A percentile compares a stretch with the other conserved stretches of the same genome.
These are phyloP conservation scores for Sphyrna mokarran DNA, from an alignment of 2,113 vertebrate species.

Conservation along the genomic window DNA sequence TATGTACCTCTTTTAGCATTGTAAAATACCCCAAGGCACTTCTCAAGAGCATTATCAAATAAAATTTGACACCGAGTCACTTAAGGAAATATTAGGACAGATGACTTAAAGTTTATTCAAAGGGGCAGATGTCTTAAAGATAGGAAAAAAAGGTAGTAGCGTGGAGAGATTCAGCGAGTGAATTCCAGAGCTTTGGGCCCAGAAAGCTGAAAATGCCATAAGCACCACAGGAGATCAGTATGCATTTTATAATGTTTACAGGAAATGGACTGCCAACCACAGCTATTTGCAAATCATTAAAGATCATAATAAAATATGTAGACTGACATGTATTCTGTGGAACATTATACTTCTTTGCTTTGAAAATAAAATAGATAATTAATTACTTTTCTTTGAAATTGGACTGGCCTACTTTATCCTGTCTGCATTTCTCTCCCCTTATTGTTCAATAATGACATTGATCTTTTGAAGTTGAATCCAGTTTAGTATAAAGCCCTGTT, in stretches of 20 bases:
- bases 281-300: not conserved
- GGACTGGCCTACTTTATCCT: not conserved
- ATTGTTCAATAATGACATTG: not conserved
- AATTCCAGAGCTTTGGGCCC: not conserved
- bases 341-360: not conserved
- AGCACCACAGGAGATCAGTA: not conserved
- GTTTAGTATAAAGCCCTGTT: not conserved
- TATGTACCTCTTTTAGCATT: not conserved
- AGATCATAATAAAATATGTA: not conserved
- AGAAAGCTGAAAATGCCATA: not conserved
- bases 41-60: not conserved
- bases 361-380: not conserved
- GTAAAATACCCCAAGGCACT: not conserved
- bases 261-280: not conserved
- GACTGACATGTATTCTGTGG: not conserved
- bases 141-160: too few species aligned
- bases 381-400: slow-evolving; percentile 21
- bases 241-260: not conserved
- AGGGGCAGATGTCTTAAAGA: not conserved
- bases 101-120: not conserved
- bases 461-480: slow-evolving; percentile 30
- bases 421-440: not conserved
- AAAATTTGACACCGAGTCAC: not conserved
- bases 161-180: not conserved
- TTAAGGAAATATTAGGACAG: not conserved